Percentiles rank a stretch among this genome's conserved stretches.
These are phyloP conservation scores for Calonectris borealis DNA, from an alignment of 2,113 vertebrate species.

Conservation along the genomic window DNA sequence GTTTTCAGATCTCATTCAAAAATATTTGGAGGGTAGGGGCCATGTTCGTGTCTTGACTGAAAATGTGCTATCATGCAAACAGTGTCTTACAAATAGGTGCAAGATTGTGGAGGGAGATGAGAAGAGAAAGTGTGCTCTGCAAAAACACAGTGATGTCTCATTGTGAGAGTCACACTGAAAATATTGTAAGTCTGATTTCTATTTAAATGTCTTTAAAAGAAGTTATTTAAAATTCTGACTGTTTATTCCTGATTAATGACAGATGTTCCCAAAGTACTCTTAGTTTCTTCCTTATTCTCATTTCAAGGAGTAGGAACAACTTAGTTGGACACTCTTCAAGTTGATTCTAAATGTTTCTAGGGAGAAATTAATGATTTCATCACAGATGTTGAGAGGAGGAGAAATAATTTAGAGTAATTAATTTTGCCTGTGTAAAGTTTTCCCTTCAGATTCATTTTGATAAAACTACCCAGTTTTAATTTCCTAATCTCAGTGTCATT, in stretches of 20 bases:
- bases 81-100: neutral
- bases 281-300: neutral
- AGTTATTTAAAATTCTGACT: neutral
- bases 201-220: neutral
- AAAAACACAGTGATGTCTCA: neutral
- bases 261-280: neutral
- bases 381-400: slow-evolving; percentile 28
- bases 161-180: neutral
- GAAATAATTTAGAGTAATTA: neutral
- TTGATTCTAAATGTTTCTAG: neutral
- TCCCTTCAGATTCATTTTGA: neutral
- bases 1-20: neutral
- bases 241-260: neutral
- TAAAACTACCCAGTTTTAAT: neutral
- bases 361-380: slow-evolving; percentile 22
- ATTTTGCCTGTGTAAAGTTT: neutral
- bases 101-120: neutral
- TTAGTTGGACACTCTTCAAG: neutral
- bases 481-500: neutral
- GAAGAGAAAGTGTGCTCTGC: neutral
- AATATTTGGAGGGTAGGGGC: neutral
- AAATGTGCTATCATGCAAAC: neutral
- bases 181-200: neutral
- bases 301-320: neutral
- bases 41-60: neutral